These are phyloP conservation scores for Dermolepida albohirtum DNA, from an alignment of 2,888 invertebrate genomes.

Conservation along the genomic window DNA sequence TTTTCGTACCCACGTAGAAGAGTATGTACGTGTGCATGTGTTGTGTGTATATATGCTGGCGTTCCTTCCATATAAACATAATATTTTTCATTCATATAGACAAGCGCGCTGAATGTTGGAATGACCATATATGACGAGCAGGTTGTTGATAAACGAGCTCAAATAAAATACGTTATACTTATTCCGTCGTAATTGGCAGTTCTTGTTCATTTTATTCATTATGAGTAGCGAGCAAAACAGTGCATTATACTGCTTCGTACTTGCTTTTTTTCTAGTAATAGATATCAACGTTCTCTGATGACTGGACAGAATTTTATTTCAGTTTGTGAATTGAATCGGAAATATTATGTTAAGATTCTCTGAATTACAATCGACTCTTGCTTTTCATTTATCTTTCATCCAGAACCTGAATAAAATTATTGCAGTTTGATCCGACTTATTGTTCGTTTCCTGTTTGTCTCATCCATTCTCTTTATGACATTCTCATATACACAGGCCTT, in stretches of 20 bases:
- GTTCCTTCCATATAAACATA: slow-evolving; percentile 35
- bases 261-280: no score
- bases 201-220: slow-evolving; percentile 46
- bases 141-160: slow-evolving; percentile 43
- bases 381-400: no score
- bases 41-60: slow-evolving; percentile 7
- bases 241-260: neutral
- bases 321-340: no score
- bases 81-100: slow-evolving; percentile 43
- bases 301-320: no score
- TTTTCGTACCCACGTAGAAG: slow-evolving; percentile 16
- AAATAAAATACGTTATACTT: slow-evolving; percentile 44
- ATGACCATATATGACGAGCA: slow-evolving; percentile 44
- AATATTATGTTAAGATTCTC: no score
- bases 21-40: slow-evolving; percentile 8
- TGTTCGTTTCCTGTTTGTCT: no score
- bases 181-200: slow-evolving; percentile 45
- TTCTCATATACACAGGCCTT: no score
- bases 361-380: no score
- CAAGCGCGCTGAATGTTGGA: slow-evolving; percentile 30
- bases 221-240: slow-evolving; percentile 28
- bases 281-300: no score
- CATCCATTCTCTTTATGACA: no score
- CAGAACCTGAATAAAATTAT: no score
- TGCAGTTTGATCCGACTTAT: no score